Base-by-base conservation (phyloP, 2,888 invertebrate genomes). In the Hoplodrina ambigua region DNA sequence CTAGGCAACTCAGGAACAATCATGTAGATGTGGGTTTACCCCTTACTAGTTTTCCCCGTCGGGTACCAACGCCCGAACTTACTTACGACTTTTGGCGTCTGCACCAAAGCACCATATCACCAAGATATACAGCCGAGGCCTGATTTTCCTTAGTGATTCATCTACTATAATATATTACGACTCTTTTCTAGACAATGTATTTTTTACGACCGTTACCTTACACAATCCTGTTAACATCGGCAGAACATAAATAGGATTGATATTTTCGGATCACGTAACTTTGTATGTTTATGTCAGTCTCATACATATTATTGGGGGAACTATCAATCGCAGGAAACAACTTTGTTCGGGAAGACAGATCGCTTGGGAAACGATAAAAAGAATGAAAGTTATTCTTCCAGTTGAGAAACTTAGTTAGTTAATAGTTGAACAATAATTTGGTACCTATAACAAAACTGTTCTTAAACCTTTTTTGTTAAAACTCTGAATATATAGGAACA, bases 231-330 rank as follows among this genome's bases (percentile, higher is more conserved):
- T 57, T 50, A 75, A 75, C 57, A 59, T 50, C 41, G 33, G 17
- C 30, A n/a, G 57, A 54, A 50, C 49, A 50, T 55, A 69, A 75
- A 72, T 59, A 44, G 20, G 54, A 59, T 25, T 50, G 30, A 69
- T 69, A 72, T 67, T 76, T 76, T 69, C 33, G 33, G 20, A 55
- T 76, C 72, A 59, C 54, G 44, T 72, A 69, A 50, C 69, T 59
- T 69, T 55, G 8, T 13, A 50, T 55, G 19, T 76, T 76, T 55
- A 58, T 69, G 58, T 72, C 49, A 49, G 44, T 37, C 11, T 4
- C 33, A 37, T 57, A 66, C 11, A 75, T 53, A 53, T 56, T 75
- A 53, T 75, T 67, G 30, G 46, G 19, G 25, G 49, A 75, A 59
- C 59, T 76, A 69, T 59, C 59, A 76, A 72, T 76, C 44, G 33